Conservation (phyloP, 1,140 invertebrate genomes). For the Drosophila tropicalis region DNA sequence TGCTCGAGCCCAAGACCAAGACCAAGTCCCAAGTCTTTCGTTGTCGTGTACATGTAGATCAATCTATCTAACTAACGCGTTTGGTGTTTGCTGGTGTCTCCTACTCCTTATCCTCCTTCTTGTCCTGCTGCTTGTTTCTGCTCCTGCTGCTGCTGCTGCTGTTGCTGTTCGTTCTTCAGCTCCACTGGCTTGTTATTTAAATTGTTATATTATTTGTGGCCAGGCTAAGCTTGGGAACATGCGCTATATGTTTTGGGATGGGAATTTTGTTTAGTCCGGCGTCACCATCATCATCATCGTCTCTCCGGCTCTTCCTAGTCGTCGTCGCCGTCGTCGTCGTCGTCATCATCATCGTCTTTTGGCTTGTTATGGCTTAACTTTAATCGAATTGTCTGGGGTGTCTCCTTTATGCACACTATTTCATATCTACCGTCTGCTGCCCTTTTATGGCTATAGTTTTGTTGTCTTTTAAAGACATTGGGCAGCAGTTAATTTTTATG, state of each 20-base stretch:
- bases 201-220: slow-evolving; percentile 82
- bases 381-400: slow-evolving; percentile 72
- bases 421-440: slow-evolving; percentile 22
- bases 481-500: slow-evolving; percentile 60
- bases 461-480: slow-evolving; percentile 57
- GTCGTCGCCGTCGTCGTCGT: slow-evolving; percentile 26
- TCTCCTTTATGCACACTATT: slow-evolving; percentile 14
- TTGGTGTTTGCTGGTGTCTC: slow-evolving; percentile 68
- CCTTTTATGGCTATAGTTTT: slow-evolving; percentile 57
- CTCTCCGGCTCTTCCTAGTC: slow-evolving; percentile 11
- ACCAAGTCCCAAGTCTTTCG: slow-evolving; percentile 40
- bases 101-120: not conserved
- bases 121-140: no score
- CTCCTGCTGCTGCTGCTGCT: not conserved
- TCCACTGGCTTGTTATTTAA: slow-evolving; percentile 75
- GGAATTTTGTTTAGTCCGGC: slow-evolving; percentile 31
- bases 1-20: slow-evolving; percentile 1
- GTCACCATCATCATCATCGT: slow-evolving; percentile 10
- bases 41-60: slow-evolving; percentile 81
- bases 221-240: slow-evolving; percentile 67
- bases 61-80: slow-evolving; percentile 82
- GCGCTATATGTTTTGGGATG: not conserved
- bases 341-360: slow-evolving; percentile 19
- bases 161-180: slow-evolving; percentile 14
- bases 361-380: slow-evolving; percentile 72